Evolutionary conservation across 2,113 vertebrate genomes (phyloP), one percentile per base, ranked within the genome.

Genomic region (Equus przewalskii): DNA sequence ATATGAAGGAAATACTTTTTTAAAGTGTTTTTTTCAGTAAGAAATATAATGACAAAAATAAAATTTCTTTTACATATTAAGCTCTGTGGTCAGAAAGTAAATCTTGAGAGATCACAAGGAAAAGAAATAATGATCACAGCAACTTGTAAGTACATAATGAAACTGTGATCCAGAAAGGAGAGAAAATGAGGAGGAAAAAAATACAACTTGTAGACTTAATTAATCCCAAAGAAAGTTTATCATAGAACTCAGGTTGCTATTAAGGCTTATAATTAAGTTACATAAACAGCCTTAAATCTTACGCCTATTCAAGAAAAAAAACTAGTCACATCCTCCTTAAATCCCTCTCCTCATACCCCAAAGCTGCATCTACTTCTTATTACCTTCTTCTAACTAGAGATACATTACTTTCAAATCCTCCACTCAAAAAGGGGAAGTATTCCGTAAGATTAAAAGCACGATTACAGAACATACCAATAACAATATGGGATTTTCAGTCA

Each of bases 171-270:
- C 36, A 92, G 24, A 92, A 92, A 93, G 54, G 13, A 83, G 22
- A 90, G 18, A 94, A 86, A 86, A 80, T 62, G 36, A 76, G n/a
- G 36, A 72, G 24, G 4, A 6, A 12, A 6, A 76, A 94, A 90
- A 67, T 44, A 7, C 94, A 94, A 83, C 33, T 33, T 86, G 44
- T 41, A 41, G 0, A 84, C 51, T 90, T 95, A 93, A 95, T 89
- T 93, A 96, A 96, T 80, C 73, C 85, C 81, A 89, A 82, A 91
- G 49, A 92, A 94, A 98, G 30, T 60, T 26, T 60, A 95, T 83
- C 51, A 91, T 0, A 95, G 67, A 92, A 91, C 3, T 4, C 51
- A 94, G 16, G 33, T 56, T 98, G 58, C 58, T 94, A 14, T 92
- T 88, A 90, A 96, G 75, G 46, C 11, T 92, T 93, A n/a, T 89